Evolutionary conservation across 30 jellyfish, hydroid and myxozoan species (phyloP).

Genomic region (Aurelia aurita complex sp. Pacific): DNA sequence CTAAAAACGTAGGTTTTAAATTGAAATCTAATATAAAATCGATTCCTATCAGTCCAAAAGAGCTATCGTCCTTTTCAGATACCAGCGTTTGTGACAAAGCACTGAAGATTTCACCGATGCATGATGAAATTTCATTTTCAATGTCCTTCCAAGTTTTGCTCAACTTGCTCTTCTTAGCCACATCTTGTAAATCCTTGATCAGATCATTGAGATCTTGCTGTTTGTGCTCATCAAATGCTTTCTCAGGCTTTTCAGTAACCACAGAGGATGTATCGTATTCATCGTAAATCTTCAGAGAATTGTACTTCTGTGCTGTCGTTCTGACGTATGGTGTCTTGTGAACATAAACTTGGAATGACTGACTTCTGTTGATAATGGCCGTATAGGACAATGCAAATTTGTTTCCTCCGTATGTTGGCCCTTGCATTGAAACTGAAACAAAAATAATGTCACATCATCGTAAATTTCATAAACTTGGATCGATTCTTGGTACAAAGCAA

Average conservation of each 20-base stretch:
- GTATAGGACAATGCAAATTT: conserved; percentile 63
- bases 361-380: not conserved
- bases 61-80: not conserved
- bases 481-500: too few relatives aligned
- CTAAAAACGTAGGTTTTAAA: conserved; percentile 51
- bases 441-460: not conserved
- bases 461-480: too few relatives aligned
- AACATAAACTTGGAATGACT: conserved; percentile 27
- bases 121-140: conserved; percentile 40
- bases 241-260: conserved; percentile 24
- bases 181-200: conserved; percentile 33
- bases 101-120: conserved; percentile 34
- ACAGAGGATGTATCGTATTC: conserved; percentile 65
- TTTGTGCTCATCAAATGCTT: conserved; percentile 4
- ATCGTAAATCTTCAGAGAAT: conserved; percentile 17
- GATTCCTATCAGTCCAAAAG: conserved; percentile 52
- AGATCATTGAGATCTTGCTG: conserved; percentile 40
- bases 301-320: conserved; percentile 30
- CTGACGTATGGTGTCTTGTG: conserved; percentile 65
- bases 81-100: not conserved
- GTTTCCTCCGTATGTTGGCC: conserved; percentile 53
- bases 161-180: conserved; percentile 20
- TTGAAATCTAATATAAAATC: conserved; percentile 56
- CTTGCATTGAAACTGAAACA: conserved; percentile 39
- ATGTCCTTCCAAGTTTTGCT: conserved; percentile 60